Evolutionary conservation across 2,113 vertebrate genomes (phyloP).

Genomic region (Pyxicephalus adspersus): DNA sequence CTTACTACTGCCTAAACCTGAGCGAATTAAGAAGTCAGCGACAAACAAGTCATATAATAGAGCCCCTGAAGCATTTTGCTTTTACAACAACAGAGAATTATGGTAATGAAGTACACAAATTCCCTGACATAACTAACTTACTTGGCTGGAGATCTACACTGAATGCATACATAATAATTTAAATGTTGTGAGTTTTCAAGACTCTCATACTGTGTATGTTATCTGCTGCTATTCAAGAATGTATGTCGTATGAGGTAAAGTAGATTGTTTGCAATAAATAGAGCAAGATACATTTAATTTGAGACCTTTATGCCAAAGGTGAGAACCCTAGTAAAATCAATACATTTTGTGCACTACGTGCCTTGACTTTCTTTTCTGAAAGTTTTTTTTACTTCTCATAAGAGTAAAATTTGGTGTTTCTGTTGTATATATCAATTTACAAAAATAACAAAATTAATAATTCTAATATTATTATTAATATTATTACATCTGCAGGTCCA

Average conservation of each 20-base stretch:
- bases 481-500: background rate
- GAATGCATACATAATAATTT: background rate
- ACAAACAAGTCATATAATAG: background rate
- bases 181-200: too few relatives aligned
- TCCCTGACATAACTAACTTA: background rate
- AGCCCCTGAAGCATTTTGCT: conserved; percentile 1
- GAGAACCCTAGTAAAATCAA: too few relatives aligned
- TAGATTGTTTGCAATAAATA: too few relatives aligned
- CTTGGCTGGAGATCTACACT: background rate
- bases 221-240: too few relatives aligned
- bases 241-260: too few relatives aligned
- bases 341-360: too few relatives aligned
- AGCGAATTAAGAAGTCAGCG: background rate
- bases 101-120: background rate
- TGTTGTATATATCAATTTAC: background rate
- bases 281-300: too few relatives aligned
- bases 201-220: too few relatives aligned
- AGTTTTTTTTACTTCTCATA: too few relatives aligned
- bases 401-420: background rate
- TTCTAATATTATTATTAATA: background rate
- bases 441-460: background rate
- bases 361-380: too few relatives aligned
- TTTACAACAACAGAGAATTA: conserved; percentile 8
- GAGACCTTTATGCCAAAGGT: too few relatives aligned
- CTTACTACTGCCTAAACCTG: background rate